Evolutionary conservation across 2,113 vertebrate genomes (phyloP).

Genomic region (Ictalurus furcatus): DNA sequence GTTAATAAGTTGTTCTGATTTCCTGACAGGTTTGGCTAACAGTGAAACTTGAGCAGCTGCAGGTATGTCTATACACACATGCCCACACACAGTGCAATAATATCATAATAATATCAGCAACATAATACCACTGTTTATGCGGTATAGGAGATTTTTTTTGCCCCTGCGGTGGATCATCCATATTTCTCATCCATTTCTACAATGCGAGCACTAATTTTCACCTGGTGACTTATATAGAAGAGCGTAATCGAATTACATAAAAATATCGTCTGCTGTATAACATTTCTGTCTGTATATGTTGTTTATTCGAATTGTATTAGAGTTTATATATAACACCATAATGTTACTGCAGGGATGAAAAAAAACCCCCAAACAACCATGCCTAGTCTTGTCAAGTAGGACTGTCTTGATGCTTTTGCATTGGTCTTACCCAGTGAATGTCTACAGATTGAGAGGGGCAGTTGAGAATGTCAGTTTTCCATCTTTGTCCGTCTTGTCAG

Average conservation of each 20-base stretch:
- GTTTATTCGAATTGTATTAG: background rate
- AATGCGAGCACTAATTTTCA: constrained; percentile 5
- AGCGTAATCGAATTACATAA: background rate
- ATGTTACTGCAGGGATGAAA: background rate
- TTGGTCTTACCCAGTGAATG: constrained; percentile 32
- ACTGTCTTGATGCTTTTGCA: background rate
- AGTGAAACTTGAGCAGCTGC: constrained; percentile 41
- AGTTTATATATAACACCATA: background rate
- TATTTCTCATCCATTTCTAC: constrained; percentile 1
- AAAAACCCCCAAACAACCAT: background rate
- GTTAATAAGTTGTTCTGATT: constrained; percentile 40
- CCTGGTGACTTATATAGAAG: constrained; percentile 13
- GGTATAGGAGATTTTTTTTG: background rate
- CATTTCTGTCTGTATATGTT: constrained; percentile 1
- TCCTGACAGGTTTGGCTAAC: constrained; percentile 42
- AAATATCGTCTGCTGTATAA: background rate
- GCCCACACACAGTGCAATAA: constrained; percentile 36
- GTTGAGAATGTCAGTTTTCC: constrained; percentile 35
- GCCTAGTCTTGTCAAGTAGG: background rate
- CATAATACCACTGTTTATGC: constrained; percentile 3
- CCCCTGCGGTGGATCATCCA: background rate
- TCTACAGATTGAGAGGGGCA: constrained; percentile 11
- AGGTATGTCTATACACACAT: constrained; percentile 46
- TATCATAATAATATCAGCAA: constrained; percentile 33
- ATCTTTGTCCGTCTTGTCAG: constrained; percentile 39